Percentiles rank a stretch among this genome's conserved stretches.
These are phyloP conservation scores for Epistrophe grossulariae DNA, from an alignment of 2,888 invertebrate species.

Conservation along the genomic window DNA sequence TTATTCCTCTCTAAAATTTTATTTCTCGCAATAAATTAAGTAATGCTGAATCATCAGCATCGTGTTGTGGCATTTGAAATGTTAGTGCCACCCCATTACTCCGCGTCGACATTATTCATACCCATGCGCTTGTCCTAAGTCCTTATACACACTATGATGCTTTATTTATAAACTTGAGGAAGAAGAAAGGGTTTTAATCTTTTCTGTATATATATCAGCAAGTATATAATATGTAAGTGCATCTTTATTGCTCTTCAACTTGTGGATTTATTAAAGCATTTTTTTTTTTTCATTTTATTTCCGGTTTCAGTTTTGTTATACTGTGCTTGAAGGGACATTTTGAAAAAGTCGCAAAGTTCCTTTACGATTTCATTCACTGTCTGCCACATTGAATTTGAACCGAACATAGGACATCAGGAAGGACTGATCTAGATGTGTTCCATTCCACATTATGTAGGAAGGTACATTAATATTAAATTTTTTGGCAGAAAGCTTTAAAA, in stretches of 20 bases:
- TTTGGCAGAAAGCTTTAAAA: conserved; percentile 28
- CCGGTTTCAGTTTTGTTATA: conserved; percentile 30
- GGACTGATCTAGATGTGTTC: conserved; percentile 1
- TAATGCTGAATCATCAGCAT: conserved; percentile 59
- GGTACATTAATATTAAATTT: conserved; percentile 68
- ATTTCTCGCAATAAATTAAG: conserved; percentile 54
- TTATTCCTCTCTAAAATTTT: conserved; percentile 31
- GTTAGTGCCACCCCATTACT: conserved; percentile 69
- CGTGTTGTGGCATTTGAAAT: conserved; percentile 15
- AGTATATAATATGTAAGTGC: too few species aligned
- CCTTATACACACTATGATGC: not conserved
- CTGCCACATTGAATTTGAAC: too few species aligned
- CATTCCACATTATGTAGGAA: conserved; percentile 40
- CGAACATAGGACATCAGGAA: not conserved
- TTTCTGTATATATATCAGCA: conserved; percentile 11
- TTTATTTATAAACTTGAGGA: not conserved
- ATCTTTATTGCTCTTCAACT: conserved; percentile 70
- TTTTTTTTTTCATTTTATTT: conserved; percentile 55
- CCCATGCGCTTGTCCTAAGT: conserved; percentile 1
- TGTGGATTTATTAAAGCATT: conserved; percentile 65
- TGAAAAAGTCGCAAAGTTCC: conserved; percentile 16
- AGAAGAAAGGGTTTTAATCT: conserved; percentile 60
- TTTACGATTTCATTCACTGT: not conserved
- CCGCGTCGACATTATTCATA: conserved; percentile 65
- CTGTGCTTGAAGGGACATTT: conserved; percentile 44